phyloP scores from a whole-genome alignment of 2,797 vertebrate genomes.

The Chrysocyon brachyurus region DNA sequence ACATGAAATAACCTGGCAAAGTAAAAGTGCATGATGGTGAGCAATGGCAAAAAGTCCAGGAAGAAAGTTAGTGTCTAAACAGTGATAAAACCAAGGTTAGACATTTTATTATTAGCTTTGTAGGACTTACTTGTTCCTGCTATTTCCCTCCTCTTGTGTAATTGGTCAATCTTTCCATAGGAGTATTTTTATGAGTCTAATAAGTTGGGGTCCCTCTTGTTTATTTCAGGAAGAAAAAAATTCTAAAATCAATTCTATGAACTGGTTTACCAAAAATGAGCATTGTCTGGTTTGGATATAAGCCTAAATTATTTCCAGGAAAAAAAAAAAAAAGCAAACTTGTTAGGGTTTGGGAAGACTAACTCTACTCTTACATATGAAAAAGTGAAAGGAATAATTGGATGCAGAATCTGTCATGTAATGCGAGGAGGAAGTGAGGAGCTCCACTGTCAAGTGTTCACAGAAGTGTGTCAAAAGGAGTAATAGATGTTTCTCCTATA shows the following conservation, averaged over 20 bases:
- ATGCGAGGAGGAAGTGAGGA: neutral
- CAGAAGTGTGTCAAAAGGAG: neutral
- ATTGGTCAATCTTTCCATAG: neutral
- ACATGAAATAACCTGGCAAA: neutral
- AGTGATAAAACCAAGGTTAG: neutral
- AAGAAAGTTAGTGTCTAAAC: neutral
- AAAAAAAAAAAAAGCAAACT: neutral
- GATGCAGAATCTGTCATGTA: neutral
- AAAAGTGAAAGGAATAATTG: neutral
- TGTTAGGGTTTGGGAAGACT: neutral
- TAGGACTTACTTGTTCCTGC: neutral
- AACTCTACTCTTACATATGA: neutral
- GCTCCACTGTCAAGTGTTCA: too few species aligned
- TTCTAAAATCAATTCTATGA: neutral
- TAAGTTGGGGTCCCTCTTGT: neutral
- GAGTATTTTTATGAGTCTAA: neutral
- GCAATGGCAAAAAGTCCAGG: neutral
- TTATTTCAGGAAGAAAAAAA: neutral
- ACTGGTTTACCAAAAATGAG: neutral
- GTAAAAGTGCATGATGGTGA: fast-evolving
- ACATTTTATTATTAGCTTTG: neutral
- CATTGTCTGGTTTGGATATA: neutral
- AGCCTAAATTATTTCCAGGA: neutral
- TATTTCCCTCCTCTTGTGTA: neutral
- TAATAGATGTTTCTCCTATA: neutral